These are phyloP conservation scores for Alexandromys fortis DNA, from an alignment of 2,113 vertebrate species.

Conservation along the genomic window DNA sequence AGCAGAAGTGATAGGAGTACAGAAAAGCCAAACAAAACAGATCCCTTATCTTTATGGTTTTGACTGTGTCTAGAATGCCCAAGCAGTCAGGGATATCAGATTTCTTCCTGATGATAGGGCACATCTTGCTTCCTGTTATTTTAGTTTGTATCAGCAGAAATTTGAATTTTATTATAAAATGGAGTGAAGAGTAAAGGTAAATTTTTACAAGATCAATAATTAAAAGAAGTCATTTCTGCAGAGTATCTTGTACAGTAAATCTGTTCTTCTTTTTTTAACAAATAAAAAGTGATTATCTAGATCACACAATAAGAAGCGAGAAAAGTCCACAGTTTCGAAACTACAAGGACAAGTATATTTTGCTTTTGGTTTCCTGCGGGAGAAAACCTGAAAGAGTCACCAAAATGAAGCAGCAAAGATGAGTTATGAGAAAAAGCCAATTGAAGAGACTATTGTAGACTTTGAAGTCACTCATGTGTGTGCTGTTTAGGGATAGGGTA, in stretches of 20 bases:
- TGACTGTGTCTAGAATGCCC: background rate
- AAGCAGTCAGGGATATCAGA: background rate
- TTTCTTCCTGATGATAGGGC: background rate
- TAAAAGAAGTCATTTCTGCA: background rate
- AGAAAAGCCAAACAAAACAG: background rate
- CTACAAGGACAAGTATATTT: background rate
- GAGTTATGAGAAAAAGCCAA: background rate
- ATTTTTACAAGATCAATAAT: conserved; percentile 1
- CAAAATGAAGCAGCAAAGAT: background rate
- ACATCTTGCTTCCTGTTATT: background rate
- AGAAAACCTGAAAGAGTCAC: background rate
- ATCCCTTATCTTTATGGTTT: background rate
- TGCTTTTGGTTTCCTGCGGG: background rate
- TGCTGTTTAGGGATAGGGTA: background rate
- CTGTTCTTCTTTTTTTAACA: background rate
- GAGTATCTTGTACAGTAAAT: background rate
- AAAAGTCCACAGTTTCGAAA: background rate
- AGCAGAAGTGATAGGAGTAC: background rate
- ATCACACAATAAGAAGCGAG: background rate
- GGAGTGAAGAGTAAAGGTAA: background rate
- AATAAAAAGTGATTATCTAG: background rate
- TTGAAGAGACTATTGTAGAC: background rate
- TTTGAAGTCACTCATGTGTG: background rate
- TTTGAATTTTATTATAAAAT: conserved; percentile 43
- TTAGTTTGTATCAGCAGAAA: conserved; percentile 11